Evolutionary conservation across 2,888 invertebrate genomes (phyloP), one percentile per base, ranked within the genome.

Genomic region (Ptychoptera contaminata): DNA sequence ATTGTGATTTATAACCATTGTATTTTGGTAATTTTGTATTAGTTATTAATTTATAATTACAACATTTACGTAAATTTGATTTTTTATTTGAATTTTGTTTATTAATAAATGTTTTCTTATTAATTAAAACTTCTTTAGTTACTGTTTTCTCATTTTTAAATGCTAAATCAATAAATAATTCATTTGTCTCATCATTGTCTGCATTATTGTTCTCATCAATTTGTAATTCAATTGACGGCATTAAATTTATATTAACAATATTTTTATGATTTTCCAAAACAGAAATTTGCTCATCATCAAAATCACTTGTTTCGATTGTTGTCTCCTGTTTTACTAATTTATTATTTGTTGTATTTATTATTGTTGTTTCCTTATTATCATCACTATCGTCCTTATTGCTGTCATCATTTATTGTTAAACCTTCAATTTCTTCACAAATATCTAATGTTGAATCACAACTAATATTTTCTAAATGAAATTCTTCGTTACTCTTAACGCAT

Each of bases 1-100:
- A 73, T 54, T 72, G 71, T 1, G 73, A 72, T 47, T 67, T 56
- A 46, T 65, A 64, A 3, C 73, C 73, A 2, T 67, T 67, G 47
- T 73, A 72, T 34, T 62, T 58, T 4, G 73, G 72, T 29, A 73
- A 52, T 48, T 65, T 67, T 37, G 59, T 57, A 29, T 54, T 51
- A 45, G 51, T 54, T 52, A 61, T 61, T 35, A 58, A 51, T 16
- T 65, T 65, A 47, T 65, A 63, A 50, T 69, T 67, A 46, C 65
- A 65, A 48, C 65, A 65, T n/a, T 57, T 58, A 9, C 42, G 42
- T 7, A 23, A 35, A 23, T 34, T 29, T 32, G 15, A 15, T 2
- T 16, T 8, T 35, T 15, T 11, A 9, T 32, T 40, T 23, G 31
- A 30, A 9, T 10, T 40, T 32, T 14, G 30, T 10, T 16, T 40